Evolutionary conservation across 2,113 vertebrate species (phyloP).

Genomic region (Chionodraco myersi): DNA sequence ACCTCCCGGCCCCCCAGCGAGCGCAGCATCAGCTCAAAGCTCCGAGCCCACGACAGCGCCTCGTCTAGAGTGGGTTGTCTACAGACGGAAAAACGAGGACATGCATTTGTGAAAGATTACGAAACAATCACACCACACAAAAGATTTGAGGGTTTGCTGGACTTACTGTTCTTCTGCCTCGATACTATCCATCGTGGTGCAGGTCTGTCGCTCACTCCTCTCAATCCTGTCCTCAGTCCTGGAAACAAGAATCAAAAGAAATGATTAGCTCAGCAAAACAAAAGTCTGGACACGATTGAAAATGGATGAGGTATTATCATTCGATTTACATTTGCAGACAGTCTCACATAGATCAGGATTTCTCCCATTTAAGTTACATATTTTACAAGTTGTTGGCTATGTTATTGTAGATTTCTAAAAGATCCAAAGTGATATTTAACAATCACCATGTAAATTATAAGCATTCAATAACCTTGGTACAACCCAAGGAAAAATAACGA

Average conservation of each 20-base stretch:
- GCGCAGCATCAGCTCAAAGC: slow-evolving; percentile 99
- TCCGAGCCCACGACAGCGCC: slow-evolving; percentile 95
- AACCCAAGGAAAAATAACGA: too few relatives aligned
- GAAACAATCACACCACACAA: too few relatives aligned
- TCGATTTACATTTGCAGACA: not conserved
- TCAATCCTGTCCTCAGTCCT: slow-evolving; percentile 85
- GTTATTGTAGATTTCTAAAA: not conserved
- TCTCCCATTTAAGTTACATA: too few relatives aligned
- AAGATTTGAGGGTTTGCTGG: not conserved
- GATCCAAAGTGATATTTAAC: too few relatives aligned
- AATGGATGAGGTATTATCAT: not conserved
- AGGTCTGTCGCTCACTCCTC: slow-evolving; percentile 79
- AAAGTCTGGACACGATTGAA: not conserved
- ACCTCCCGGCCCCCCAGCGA: slow-evolving; percentile 92
- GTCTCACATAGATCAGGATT: not conserved
- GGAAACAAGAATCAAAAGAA: slow-evolving; percentile 8
- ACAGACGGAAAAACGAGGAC: not conserved
- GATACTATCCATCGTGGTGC: slow-evolving; percentile 87
- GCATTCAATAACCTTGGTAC: not conserved
- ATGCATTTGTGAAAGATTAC: too few relatives aligned
- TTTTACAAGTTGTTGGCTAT: too few relatives aligned
- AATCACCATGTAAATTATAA: not conserved
- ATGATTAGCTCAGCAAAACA: not conserved
- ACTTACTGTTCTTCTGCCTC: slow-evolving; percentile 85
- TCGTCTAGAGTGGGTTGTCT: slow-evolving; percentile 92